A percentile compares a stretch with the other conserved stretches of the same genome.
phyloP scores from a whole-genome alignment of 2,797 vertebrate genomes.

The Leuciscus waleckii region DNA sequence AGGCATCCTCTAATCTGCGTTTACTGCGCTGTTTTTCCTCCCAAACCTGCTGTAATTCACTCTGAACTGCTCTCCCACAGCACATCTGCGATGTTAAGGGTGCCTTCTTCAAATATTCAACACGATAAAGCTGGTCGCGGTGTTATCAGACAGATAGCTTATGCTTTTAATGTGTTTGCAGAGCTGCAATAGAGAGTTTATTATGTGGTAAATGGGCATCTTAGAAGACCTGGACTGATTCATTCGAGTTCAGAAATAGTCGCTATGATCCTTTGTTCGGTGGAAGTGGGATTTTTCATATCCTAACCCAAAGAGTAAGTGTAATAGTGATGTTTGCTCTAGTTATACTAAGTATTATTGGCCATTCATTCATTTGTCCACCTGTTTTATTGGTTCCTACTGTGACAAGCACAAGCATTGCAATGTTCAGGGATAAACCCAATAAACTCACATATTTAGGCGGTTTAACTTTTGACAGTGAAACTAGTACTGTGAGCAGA shows the following conservation, averaged over 20 bases:
- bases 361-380: not conserved
- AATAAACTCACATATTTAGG: not conserved
- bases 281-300: not conserved
- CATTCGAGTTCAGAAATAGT: not conserved
- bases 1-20: not conserved
- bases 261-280: not conserved
- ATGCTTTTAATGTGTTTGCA: constrained; percentile 24
- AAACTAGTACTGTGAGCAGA: not conserved
- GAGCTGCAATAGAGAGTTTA: not conserved
- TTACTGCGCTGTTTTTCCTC: constrained; percentile 3
- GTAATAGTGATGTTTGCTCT: not conserved
- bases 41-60: not conserved
- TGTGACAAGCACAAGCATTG: not conserved
- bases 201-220: not conserved
- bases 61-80: not conserved
- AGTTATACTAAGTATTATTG: not conserved
- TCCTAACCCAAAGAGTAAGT: not conserved
- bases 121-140: not conserved
- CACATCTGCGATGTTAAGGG: not conserved
- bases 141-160: constrained; percentile 3
- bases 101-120: not conserved
- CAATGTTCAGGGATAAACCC: not conserved
- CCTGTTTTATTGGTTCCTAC: not conserved
- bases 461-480: constrained; percentile 4
- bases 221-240: not conserved